Conservation (phyloP, 2,113 vertebrate genomes). For the Phalacrocorax brasilianus region DNA sequence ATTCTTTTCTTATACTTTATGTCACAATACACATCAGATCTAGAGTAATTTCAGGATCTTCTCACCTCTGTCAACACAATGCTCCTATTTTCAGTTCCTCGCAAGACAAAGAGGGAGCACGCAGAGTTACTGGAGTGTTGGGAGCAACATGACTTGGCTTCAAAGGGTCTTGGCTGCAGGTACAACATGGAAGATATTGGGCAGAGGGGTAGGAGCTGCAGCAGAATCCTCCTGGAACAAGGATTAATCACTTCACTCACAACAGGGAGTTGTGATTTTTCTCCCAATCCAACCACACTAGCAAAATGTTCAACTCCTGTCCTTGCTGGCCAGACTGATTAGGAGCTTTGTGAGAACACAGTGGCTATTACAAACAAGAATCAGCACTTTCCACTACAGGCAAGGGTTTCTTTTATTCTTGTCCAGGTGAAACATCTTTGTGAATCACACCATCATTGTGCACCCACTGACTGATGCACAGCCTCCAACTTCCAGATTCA, state of each 20-base stretch:
- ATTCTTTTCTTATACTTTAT: not conserved
- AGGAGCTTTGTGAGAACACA: not conserved
- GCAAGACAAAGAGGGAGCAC: not conserved
- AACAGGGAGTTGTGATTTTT: not conserved
- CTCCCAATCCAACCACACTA: not conserved
- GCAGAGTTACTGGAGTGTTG: not conserved
- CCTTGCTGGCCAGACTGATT: not conserved
- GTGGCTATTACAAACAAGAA: not conserved
- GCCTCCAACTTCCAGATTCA: not conserved
- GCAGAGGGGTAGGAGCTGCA: not conserved
- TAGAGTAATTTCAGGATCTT: not conserved
- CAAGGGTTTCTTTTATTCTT: not conserved
- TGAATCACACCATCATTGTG: not conserved
- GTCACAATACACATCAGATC: not conserved
- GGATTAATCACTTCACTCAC: not conserved
- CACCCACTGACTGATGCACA: not conserved
- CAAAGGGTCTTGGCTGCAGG: not conserved
- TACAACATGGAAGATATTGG: fast-evolving
- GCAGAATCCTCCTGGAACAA: not conserved
- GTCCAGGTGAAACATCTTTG: not conserved
- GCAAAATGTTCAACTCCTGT: not conserved
- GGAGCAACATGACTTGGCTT: not conserved
- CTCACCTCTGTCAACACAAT: not conserved
- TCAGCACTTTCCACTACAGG: not conserved
- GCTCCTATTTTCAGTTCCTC: not conserved